phyloP scores from a whole-genome alignment of 2,888 invertebrate species.

The Crocallis elinguaria region DNA sequence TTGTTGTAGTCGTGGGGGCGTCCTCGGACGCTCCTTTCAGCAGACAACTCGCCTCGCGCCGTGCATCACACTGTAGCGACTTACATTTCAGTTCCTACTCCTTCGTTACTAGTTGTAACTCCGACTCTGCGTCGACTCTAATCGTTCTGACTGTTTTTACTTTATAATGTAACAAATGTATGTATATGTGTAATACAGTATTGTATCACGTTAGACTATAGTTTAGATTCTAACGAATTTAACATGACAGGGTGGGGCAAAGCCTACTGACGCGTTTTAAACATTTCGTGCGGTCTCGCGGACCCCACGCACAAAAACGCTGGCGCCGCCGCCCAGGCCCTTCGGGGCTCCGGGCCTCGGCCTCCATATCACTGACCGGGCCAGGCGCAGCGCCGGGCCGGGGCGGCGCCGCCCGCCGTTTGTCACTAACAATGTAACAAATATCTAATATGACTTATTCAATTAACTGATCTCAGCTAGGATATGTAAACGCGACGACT shows the following conservation, averaged over 20 bases:
- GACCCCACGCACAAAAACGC: slow-evolving; percentile 21
- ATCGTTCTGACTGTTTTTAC: background rate
- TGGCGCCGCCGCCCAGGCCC: slow-evolving; percentile 18
- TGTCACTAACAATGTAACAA: slow-evolving; percentile 17
- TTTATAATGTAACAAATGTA: slow-evolving; percentile 13
- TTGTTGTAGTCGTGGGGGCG: too few relatives aligned
- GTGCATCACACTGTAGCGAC: background rate
- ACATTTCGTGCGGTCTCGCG: slow-evolving; percentile 7
- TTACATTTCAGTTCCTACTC: slow-evolving; percentile 11
- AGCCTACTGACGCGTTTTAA: slow-evolving; percentile 33
- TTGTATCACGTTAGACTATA: slow-evolving; percentile 16
- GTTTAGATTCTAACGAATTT: slow-evolving; percentile 29
- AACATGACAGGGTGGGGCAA: slow-evolving; percentile 41
- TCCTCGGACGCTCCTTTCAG: background rate
- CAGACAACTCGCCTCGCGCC: background rate
- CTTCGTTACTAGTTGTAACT: background rate
- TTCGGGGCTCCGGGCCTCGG: slow-evolving; percentile 16
- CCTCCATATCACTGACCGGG: slow-evolving; percentile 22
- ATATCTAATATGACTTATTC: slow-evolving; percentile 36
- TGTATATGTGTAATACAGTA: slow-evolving; percentile 24
- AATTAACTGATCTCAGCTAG: slow-evolving; percentile 56
- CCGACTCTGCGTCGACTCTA: slow-evolving; percentile 1
- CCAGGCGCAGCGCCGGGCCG: slow-evolving; percentile 8
- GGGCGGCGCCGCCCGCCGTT: slow-evolving; percentile 22
- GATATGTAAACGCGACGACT: slow-evolving; percentile 16